Evolutionary conservation across 2,113 vertebrate species (phyloP), one percentile per base, ranked within the genome.

Genomic region (Ascaphus truei): DNA sequence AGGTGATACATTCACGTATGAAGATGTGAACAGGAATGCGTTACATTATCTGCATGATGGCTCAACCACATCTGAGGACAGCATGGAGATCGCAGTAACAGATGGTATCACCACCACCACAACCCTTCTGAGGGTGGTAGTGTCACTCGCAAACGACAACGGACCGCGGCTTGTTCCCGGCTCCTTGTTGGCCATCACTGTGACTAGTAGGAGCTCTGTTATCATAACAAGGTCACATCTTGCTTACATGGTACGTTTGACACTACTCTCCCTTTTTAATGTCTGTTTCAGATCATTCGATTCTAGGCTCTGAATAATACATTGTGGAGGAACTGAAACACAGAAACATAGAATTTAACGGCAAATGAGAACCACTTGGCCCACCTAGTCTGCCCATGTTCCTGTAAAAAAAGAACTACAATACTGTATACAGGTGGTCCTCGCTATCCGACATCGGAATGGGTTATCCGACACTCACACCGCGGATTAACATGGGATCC

Each of bases 1-100:
- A 99, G 97, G 95, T 0, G 95, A 98, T 79, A 78, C 79, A 34
- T 98, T 99, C 80, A 93, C 85, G 4, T 95, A 95, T 12, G 87
- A 86, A 37, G 96, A 99, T 10, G 30, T 98, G 60, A 91, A 92
- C 60, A 88, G 82, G 12, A 92, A 86, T 0, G 72, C 82, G 1
- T 82, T 99, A 50, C 88, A 88, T 16, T 99, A 99, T 11, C 75
- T 87, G 1, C 97, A 98, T 0, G 82, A 90, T 0, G 94, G 94
- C 3, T 90, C 89, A 1, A 73, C 81, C 7, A 67, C 76, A 1
- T 78, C 68, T 23, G 89, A 94, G n/a, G 96, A 98, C 80, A 77
- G 83, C 76, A 83, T 98, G 85, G 90, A 91, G 23, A 83, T 99
- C 84, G 91, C 92, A 0, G 94, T 98, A 30, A 94, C 94, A 0